Evolutionary conservation across 2,797 vertebrate species (phyloP).

Genomic region (Fratercula arctica): DNA sequence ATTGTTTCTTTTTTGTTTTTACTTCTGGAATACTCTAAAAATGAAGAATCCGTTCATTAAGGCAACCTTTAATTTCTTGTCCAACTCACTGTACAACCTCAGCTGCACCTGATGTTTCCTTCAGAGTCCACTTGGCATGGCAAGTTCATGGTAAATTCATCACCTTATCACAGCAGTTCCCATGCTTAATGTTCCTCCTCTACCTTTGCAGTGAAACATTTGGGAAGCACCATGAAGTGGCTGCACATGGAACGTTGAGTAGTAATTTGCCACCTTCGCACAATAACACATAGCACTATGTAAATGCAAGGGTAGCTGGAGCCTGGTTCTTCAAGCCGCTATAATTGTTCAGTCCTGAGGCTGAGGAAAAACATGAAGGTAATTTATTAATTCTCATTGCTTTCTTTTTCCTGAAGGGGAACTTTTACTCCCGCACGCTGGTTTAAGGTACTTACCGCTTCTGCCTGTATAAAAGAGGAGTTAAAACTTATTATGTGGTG

Average conservation of each 20-base stretch:
- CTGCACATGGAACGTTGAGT: not conserved
- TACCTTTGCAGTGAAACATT: not conserved
- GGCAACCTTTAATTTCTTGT: not conserved
- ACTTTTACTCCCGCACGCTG: not conserved
- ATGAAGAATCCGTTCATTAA: not conserved
- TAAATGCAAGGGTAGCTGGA: not conserved
- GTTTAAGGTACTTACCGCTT: not conserved
- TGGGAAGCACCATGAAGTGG: not conserved
- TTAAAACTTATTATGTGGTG: not conserved
- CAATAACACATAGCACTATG: accelerated
- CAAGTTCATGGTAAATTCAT: not conserved
- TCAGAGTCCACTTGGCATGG: not conserved
- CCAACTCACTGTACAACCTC: not conserved
- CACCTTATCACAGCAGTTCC: not conserved
- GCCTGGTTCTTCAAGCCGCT: not conserved
- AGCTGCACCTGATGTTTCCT: not conserved
- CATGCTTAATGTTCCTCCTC: not conserved
- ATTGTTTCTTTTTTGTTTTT: not conserved
- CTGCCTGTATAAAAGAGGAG: not conserved
- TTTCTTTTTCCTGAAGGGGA: not conserved
- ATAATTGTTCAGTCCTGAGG: not conserved
- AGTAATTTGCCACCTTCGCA: not conserved
- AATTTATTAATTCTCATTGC: not conserved
- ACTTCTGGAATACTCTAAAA: not conserved
- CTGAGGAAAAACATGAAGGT: not conserved